Evolutionary conservation across 2,797 vertebrate genomes (phyloP), one percentile per base, ranked within the genome.

Genomic region (Neosilurus hyrtlii): DNA sequence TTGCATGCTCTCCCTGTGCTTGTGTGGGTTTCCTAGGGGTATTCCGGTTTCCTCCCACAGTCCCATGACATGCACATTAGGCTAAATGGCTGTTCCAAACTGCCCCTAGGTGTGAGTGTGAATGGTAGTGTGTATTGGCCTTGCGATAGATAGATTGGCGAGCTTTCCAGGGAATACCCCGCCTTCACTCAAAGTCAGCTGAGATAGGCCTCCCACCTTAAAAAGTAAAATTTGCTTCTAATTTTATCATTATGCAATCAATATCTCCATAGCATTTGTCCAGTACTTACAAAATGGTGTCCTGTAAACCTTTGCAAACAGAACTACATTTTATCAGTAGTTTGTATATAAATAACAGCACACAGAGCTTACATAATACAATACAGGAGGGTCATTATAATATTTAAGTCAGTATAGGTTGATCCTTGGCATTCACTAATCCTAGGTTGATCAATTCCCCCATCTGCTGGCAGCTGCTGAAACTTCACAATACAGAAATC

Each of bases 391-490:
- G 9, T 18, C 2, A 75, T 35, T 35, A 75, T 18, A 59, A 35
- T 2, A 22, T 2, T 20, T 10, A 20, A 16, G 14, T 26, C 3
- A 57, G 26, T 16, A 9, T 15, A 2, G 12, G 24, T 63, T 63
- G 43, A 30, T 56, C 4, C 6, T n/a, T 56, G 26, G 18, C 10
- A 72, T 49, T 26, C 43, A 14, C n/a, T 67, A 18, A 49, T 24
- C 18, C n/a, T 67, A 18, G 12, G 56, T 57, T 70, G 56, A 78
- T 61, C 12, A 26, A 51, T 52, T 9, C 6, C 37, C 6, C 76
- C 82, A 63, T 63, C 82, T 83, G 76, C 76, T 79, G 82, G 59
- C 57, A 52, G 35, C 18, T 54, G 22, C 12, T 3, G 8, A 73
- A 65, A 72, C 24, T 65, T 43, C 67, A 22, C 1, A 43, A 57